Evolutionary conservation across 1,140 invertebrate genomes (phyloP).

Genomic region (Octopus bimaculoides): DNA sequence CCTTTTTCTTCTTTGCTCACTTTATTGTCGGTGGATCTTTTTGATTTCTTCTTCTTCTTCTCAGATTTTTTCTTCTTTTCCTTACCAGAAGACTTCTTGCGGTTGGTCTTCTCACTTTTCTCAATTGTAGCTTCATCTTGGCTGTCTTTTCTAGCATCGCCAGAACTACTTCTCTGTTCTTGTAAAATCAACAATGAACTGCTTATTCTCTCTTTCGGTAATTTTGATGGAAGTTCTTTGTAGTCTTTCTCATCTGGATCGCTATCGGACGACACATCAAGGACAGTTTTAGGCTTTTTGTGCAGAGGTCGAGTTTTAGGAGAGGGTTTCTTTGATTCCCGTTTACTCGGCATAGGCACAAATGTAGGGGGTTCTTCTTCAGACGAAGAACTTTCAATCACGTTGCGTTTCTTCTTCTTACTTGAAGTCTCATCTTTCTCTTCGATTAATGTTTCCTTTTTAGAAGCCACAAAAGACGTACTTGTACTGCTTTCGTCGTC

Average conservation of each 20-base stretch:
- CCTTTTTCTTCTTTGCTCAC: background rate
- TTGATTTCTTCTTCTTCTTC: constrained; percentile 23
- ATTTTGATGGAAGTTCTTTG: background rate
- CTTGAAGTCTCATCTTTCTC: constrained; percentile 28
- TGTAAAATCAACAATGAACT: background rate
- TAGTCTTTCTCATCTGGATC: constrained; percentile 29
- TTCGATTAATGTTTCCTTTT: constrained; percentile 20
- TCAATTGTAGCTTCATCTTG: background rate
- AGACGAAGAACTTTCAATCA: constrained; percentile 29
- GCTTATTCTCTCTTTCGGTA: background rate
- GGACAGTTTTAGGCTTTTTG: constrained; percentile 29
- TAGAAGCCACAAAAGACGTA: constrained; percentile 6
- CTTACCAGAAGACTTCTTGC: constrained; percentile 20
- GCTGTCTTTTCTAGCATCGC: background rate
- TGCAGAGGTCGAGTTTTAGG: constrained; percentile 6
- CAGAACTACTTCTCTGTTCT: background rate
- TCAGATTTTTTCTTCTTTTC: constrained; percentile 25
- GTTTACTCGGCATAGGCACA: background rate
- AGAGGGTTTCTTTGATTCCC: constrained; percentile 7
- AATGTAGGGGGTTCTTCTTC: background rate
- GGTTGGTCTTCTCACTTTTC: constrained; percentile 15
- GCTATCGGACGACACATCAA: constrained; percentile 39
- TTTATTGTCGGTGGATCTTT: background rate
- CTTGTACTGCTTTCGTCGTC: constrained; percentile 27
- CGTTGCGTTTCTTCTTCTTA: constrained; percentile 38